Evolutionary conservation across 2,113 vertebrate genomes (phyloP).

Genomic region (Psilopogon haemacephalus): DNA sequence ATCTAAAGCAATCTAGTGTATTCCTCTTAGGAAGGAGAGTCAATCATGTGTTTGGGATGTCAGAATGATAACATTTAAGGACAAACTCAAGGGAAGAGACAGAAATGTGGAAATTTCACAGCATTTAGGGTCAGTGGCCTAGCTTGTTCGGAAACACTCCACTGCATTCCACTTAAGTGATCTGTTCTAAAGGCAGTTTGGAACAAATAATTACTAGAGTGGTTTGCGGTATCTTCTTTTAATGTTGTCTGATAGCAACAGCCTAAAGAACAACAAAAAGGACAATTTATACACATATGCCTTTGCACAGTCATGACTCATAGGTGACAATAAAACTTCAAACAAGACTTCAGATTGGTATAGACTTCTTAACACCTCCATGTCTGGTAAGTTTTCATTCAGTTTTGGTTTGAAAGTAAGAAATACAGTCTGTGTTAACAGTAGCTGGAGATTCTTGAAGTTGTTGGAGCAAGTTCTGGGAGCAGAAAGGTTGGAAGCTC

Average conservation of each 20-base stretch:
- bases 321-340: background rate
- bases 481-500: background rate
- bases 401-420: background rate
- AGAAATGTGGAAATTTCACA: conserved; percentile 13
- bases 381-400: background rate
- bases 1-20: background rate
- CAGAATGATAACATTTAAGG: conserved; percentile 30
- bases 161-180: background rate
- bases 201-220: background rate
- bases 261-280: background rate
- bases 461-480: background rate
- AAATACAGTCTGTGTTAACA: background rate
- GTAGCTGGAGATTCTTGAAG: background rate
- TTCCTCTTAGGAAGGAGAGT: conserved; percentile 12
- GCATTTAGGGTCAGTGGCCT: background rate
- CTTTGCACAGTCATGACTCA: background rate
- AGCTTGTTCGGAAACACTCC: conserved; percentile 23
- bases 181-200: background rate
- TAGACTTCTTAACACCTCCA: background rate
- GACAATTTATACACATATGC: background rate
- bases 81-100: background rate
- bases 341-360: background rate
- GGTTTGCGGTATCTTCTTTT: background rate
- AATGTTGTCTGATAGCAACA: background rate
- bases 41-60: background rate